Base-by-base conservation (phyloP, 2,888 invertebrate species). In the Calliphora vomitoria region DNA sequence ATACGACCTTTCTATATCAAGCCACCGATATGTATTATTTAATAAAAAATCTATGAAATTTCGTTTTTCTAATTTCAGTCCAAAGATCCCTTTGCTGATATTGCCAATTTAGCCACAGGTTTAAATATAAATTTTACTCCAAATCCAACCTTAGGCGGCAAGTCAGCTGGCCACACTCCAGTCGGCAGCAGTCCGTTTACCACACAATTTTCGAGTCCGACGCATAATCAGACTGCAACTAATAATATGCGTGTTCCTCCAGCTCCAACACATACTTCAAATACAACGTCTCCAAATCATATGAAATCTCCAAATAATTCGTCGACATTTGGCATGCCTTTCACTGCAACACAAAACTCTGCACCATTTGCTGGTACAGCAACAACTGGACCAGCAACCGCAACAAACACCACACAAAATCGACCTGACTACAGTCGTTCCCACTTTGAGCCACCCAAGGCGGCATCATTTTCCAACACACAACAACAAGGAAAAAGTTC, bases 1-100 rank as follows among this genome's bases (percentile, higher is more conserved):
- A n/a, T n/a, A n/a, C n/a, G n/a, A n/a, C n/a, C n/a, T n/a, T n/a
- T n/a, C n/a, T n/a, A n/a, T n/a, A n/a, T n/a, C n/a, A n/a, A n/a
- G n/a, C n/a, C n/a, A n/a, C n/a, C n/a, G n/a, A n/a, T n/a, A n/a
- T n/a, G n/a, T n/a, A n/a, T n/a, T n/a, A n/a, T n/a, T n/a, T n/a
- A n/a, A n/a, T n/a, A n/a, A n/a, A n/a, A n/a, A n/a, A n/a, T n/a
- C n/a, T n/a, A n/a, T n/a, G n/a, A n/a, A n/a, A n/a, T n/a, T n/a
- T n/a, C n/a, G n/a, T n/a, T n/a, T n/a, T n/a, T n/a, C 35, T 75
- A 10, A 53, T 89, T 88, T 62, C 78, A 92, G 91, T 82, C 91
- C 15, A 94, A 94, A 89, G 97, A 97, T 93, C 96, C 97, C 5
- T 97, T 97, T 92, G 96, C 96, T 1, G 97, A 97, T 91, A 94